Evolutionary conservation across 2,797 vertebrate species (phyloP), one percentile per base, ranked within the genome.

Genomic region (Tauraco hartlaubi): DNA sequence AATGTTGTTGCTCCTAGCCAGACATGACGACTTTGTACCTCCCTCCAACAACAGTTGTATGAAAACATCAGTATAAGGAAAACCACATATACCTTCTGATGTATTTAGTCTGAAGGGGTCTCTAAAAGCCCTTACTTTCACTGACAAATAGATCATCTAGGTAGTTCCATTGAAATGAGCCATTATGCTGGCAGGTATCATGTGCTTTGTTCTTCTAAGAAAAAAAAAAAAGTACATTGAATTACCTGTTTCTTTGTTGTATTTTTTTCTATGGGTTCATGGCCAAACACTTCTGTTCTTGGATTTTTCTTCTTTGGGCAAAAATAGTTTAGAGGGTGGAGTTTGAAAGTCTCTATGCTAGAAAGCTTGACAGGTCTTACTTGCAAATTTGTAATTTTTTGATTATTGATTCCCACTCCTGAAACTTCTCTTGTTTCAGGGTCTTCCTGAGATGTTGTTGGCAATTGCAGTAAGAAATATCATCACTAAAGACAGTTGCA

Each of bases 81-180:
- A 91, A 72, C 3, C 0, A 0, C 46, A 1, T 29, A 25, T 15
- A 8, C 13, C 16, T 82, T 69, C 76, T 25, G 16, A 39, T 39
- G n/a, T 52, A 25, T 76, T 56, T 77, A 37, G 12, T 67, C 29
- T 79, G 12, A 22, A 59, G 18, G 4, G 4, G 7, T 84, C 39
- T 67, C 64, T 49, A 61, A 62, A 90, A 82, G 33, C 26, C 17
- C 4, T 33, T 66, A 5, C 4, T 29, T 88, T 41, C 44, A 59
- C 46, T 67, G 63, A 15, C 22, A 61, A 77, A 71, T 23, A 85
- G 31, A 26, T 39, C 1, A 29, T 78, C 13, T 37, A 29, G 41
- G 55, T 39, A 35, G 35, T 75, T 75, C 43, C 23, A 13, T 11
- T 5, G 2, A 68, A 91, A 78, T 54, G 51, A 81, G 17, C 17